These are phyloP conservation scores for Serinus canaria DNA, from an alignment of 2,113 vertebrate species.

Conservation along the genomic window DNA sequence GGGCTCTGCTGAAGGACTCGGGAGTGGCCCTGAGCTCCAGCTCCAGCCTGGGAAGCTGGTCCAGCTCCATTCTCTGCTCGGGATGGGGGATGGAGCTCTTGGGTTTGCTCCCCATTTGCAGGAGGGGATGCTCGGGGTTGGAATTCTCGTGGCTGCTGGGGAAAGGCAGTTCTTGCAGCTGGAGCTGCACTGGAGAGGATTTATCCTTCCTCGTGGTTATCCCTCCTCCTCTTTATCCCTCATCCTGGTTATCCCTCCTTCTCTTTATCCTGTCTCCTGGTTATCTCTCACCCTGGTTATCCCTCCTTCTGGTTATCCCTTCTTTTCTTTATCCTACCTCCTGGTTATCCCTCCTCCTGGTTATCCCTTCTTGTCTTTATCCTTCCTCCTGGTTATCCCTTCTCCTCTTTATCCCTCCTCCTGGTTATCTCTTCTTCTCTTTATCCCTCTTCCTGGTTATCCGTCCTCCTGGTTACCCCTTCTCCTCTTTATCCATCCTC, in stretches of 20 bases:
- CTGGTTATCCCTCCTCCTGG: not conserved
- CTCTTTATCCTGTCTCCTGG: no score
- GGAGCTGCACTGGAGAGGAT: not conserved
- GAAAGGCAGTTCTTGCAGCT: not conserved
- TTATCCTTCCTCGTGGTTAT: not conserved
- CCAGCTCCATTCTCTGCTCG: fast-evolving
- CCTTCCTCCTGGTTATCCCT: not conserved
- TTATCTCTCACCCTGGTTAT: not conserved
- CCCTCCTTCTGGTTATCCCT: not conserved
- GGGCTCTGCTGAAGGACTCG: not conserved
- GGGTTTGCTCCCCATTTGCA: fast-evolving
- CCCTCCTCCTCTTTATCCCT: not conserved
- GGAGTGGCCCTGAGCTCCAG: not conserved
- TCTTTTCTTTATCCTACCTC: not conserved
- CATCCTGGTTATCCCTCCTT: not conserved
- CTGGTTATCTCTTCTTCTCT: fast-evolving
- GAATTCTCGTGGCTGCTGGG: no score
- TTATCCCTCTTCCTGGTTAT: not conserved
- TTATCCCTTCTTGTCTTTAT: not conserved
- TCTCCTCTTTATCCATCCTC: not conserved
- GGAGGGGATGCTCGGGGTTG: not conserved
- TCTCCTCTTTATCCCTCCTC: not conserved
- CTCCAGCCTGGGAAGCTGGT: not conserved
- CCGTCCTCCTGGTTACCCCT: fast-evolving
- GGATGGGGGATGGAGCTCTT: not conserved